Evolutionary conservation across 2,888 invertebrate species (phyloP), one percentile per base, ranked within the genome.

Genomic region (Drosophila colorata): DNA sequence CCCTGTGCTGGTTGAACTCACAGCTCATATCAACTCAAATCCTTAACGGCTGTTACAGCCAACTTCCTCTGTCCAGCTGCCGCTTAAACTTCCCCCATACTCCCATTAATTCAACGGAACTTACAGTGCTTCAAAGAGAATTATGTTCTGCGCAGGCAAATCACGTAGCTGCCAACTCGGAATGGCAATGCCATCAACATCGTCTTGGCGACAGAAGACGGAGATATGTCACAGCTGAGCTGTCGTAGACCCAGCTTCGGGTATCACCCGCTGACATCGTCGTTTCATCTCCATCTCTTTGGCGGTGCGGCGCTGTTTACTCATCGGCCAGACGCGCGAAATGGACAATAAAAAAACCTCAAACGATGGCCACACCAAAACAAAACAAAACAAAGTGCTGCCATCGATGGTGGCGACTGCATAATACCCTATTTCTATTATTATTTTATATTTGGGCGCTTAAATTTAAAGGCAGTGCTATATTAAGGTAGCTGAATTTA

Each of bases 241-340:
- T 49, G 69, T 68, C 66, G 51, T 14, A 33, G 38, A 28, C n/a
- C 18, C 58, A 56, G 65, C 58, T 63, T 69, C 49, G 65, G 63
- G n/a, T 78, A 78, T 78, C 85, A 84, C 81, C 88, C 87, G 87
- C 53, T 84, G 79, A 77, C 81, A 84, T 72, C 79, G 80, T 63
- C 82, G 85, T 59, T 72, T 69, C 76, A 76, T 83, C 75, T 78
- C 68, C 87, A 82, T 83, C 80, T 85, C 86, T 75, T 78, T 80
- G 87, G 58, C 87, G 87, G 83, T 68, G 55, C 57, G 74, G 59
- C 63, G 73, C 48, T 69, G 78, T 79, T 88, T 84, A 84, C 85
- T 87, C 90, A 89, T 88, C 82, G 53, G 72, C 58, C 53, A 69
- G 74, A 69, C 64, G 63, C 69, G 73, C 77, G 63, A 71, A 69